Conservation (phyloP, 1,140 invertebrate species). For the Pseudobourletiella spinata region DNA sequence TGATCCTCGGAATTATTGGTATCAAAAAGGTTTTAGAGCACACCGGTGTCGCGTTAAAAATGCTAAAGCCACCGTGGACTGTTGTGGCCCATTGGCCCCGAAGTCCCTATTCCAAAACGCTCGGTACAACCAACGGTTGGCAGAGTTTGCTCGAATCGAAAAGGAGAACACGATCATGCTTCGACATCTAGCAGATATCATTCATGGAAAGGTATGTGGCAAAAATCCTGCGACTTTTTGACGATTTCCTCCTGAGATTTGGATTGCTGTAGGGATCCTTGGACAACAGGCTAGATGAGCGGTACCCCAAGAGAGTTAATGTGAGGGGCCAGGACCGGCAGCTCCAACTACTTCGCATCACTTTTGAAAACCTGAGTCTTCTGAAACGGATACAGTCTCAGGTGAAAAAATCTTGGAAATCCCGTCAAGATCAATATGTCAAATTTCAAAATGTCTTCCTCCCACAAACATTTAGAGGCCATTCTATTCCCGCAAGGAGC, state of each 20-base stretch:
- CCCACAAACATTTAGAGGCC: conserved; percentile 15
- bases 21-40: neutral
- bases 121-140: conserved; percentile 15
- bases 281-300: neutral
- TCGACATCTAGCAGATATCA: conserved; percentile 22
- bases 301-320: no score
- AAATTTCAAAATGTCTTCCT: neutral
- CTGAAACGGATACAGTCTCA: conserved; percentile 21
- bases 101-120: neutral
- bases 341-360: conserved; percentile 21
- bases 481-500: conserved; percentile 8
- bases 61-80: conserved; percentile 21
- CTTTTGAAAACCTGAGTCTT: conserved; percentile 31
- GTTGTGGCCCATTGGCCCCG: conserved; percentile 8
- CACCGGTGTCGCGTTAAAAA: conserved; percentile 23
- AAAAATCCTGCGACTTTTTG: neutral
- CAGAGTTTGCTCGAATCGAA: conserved; percentile 27
- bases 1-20: conserved; percentile 5
- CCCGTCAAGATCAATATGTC: neutral
- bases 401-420: conserved; percentile 16
- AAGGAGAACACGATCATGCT: conserved; percentile 32
- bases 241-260: neutral
- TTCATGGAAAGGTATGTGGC: conserved; percentile 22
- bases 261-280: neutral
- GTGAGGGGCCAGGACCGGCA: conserved; percentile 9